Evolutionary conservation across 2,113 vertebrate genomes (phyloP).

Genomic region (Amblyopsis rosae): DNA sequence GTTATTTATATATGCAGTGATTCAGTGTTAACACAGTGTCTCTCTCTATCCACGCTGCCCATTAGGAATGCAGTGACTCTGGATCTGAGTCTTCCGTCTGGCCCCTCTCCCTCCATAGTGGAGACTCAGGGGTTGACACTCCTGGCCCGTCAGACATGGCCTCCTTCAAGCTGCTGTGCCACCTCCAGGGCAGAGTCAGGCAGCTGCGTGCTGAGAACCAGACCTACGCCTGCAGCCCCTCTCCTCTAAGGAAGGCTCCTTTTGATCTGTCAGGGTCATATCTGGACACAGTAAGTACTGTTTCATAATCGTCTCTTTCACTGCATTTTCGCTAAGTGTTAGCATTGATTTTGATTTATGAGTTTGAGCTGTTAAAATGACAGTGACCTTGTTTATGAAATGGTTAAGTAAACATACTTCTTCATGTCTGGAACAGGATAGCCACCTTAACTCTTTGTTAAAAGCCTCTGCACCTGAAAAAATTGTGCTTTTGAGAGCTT

Average conservation of each 20-base stretch:
- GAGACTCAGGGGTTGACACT: constrained; percentile 18
- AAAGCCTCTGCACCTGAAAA: no score
- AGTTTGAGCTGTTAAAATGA: neutral
- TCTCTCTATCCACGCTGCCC: neutral
- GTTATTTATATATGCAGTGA: neutral
- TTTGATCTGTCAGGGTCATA: constrained; percentile 56
- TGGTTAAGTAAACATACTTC: neutral
- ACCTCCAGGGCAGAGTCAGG: constrained; percentile 75
- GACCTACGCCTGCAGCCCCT: constrained; percentile 22
- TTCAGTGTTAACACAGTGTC: neutral
- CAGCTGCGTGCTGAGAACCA: constrained; percentile 74
- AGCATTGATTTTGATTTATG: neutral
- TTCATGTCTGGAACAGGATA: neutral
- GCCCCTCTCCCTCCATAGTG: constrained; percentile 27
- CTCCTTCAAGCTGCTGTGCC: constrained; percentile 71
- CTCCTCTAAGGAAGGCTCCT: constrained; percentile 12
- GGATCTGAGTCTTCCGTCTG: constrained; percentile 30
- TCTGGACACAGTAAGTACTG: constrained; percentile 57
- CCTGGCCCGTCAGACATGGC: constrained; percentile 52
- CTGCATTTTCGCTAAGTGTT: neutral
- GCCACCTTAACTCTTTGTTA: neutral
- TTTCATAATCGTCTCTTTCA: neutral
- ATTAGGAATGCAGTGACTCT: constrained; percentile 49
- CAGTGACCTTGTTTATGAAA: neutral
- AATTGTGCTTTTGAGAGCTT: no score